Evolutionary conservation across 2,113 vertebrate species (phyloP).

Genomic region (Prionailurus viverrinus): DNA sequence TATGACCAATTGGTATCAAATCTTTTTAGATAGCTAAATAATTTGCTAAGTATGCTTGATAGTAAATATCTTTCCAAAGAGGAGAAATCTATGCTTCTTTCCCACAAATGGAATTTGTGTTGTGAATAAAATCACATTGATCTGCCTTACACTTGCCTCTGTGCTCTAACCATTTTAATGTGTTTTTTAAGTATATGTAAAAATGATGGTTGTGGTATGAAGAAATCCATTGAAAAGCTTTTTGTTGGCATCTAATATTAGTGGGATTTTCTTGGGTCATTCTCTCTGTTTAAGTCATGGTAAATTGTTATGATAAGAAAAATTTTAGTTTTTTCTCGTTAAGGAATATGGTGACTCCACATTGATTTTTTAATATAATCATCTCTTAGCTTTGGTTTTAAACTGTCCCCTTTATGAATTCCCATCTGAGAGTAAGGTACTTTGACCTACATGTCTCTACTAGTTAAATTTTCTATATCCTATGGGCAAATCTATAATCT

Average conservation of each 20-base stretch:
- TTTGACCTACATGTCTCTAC: conserved; percentile 76
- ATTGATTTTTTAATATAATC: conserved; percentile 72
- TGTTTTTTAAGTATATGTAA: conserved; percentile 84
- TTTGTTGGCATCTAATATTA: conserved; percentile 83
- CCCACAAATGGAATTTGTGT: conserved; percentile 88
- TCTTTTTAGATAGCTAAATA: conserved; percentile 82
- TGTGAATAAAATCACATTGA: conserved; percentile 88
- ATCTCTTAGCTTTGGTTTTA: conserved; percentile 79
- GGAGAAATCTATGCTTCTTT: conserved; percentile 88
- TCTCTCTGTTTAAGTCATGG: conserved; percentile 78
- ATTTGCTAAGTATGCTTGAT: conserved; percentile 82
- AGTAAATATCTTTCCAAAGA: conserved; percentile 88
- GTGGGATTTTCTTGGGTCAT: conserved; percentile 78
- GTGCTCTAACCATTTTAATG: conserved; percentile 87
- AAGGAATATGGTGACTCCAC: conserved; percentile 77
- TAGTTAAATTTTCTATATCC: conserved; percentile 82
- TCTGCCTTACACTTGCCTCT: conserved; percentile 88
- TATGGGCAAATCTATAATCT: conserved; percentile 69
- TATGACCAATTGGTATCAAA: conserved; percentile 80
- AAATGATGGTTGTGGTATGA: conserved; percentile 80
- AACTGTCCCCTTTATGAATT: conserved; percentile 82
- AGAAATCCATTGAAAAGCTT: conserved; percentile 85
- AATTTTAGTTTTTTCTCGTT: conserved; percentile 83
- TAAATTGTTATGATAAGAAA: conserved; percentile 79
- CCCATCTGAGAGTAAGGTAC: conserved; percentile 78